Conservation (phyloP, 2,113 vertebrate genomes). For the Lasiurus cinereus region DNA sequence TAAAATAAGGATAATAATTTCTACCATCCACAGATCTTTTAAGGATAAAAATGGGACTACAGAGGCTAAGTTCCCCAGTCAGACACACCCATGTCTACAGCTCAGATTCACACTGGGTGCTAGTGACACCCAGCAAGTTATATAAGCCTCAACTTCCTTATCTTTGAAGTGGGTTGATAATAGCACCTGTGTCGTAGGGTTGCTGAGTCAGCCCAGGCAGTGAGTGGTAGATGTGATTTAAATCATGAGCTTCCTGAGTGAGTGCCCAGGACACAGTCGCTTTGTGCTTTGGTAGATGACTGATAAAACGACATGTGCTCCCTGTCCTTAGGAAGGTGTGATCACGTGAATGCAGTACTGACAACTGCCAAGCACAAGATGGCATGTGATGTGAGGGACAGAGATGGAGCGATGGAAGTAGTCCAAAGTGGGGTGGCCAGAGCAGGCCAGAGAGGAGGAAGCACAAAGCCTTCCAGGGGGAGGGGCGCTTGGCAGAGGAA, state of each 20-base stretch:
- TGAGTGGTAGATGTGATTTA: constrained; percentile 40
- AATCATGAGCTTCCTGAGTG: background rate
- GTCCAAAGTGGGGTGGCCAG: background rate
- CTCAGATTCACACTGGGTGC: background rate
- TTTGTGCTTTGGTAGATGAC: background rate
- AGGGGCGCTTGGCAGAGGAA: accelerated
- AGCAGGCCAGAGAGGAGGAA: background rate
- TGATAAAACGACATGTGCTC: background rate
- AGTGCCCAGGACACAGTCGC: background rate
- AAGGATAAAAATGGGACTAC: background rate
- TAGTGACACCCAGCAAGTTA: background rate
- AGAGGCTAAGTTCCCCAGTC: background rate
- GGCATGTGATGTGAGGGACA: background rate
- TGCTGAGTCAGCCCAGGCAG: background rate
- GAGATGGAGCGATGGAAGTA: background rate
- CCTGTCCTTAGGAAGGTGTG: background rate
- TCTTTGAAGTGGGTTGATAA: background rate
- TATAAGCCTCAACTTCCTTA: constrained; percentile 50
- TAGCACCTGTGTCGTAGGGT: background rate
- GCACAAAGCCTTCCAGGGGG: background rate
- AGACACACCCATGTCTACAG: background rate
- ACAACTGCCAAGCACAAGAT: background rate
- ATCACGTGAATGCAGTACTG: background rate
- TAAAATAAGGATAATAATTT: background rate
- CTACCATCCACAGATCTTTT: background rate